phyloP scores from a whole-genome alignment of 2,797 vertebrate species.

The Hafferia zeledoni region DNA sequence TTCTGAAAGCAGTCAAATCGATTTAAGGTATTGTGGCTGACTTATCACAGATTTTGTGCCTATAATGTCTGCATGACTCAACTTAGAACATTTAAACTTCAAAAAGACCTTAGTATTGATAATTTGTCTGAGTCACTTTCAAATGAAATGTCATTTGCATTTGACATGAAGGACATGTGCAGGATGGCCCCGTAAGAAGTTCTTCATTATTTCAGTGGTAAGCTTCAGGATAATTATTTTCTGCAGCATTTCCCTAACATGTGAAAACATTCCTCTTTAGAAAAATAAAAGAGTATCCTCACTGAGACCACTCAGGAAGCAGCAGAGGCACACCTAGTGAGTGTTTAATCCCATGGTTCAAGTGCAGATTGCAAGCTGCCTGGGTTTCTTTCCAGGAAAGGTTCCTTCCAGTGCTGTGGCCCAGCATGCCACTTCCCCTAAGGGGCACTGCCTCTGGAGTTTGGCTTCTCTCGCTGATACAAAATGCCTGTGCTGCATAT shows the following conservation, averaged over 20 bases:
- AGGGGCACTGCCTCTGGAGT: neutral
- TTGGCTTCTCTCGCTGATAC: neutral
- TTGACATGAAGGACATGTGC: neutral
- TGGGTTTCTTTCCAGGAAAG: neutral
- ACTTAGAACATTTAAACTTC: neutral
- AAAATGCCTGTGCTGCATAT: accelerated
- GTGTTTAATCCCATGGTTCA: neutral
- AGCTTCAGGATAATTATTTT: neutral
- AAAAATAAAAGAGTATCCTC: neutral
- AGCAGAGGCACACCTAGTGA: neutral
- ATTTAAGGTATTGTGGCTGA: conserved; percentile 4
- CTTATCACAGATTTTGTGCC: neutral
- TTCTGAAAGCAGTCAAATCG: neutral
- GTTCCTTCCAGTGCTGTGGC: neutral
- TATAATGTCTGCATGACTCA: neutral
- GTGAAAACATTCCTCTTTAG: neutral
- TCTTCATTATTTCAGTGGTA: neutral
- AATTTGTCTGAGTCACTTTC: neutral
- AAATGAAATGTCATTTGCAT: neutral
- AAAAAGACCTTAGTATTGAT: neutral
- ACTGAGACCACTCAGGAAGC: neutral
- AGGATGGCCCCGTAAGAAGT: neutral
- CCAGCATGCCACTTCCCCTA: accelerated
- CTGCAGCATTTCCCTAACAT: neutral
- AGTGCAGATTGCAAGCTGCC: neutral